Conservation (phyloP, 1,140 invertebrate species). For the Drosophila neocordata region DNA sequence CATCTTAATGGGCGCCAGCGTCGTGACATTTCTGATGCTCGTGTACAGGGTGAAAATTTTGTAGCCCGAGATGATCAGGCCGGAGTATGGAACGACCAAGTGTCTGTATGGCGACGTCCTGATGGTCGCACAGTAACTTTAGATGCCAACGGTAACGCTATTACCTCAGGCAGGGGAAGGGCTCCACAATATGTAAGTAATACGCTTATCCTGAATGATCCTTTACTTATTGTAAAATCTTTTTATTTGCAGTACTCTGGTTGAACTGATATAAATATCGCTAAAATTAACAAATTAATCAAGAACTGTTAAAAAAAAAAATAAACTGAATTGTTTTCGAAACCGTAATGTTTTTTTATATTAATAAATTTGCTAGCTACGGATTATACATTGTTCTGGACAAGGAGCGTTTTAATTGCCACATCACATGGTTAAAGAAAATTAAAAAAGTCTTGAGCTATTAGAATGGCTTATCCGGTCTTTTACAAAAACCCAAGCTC, state of each 20-base stretch:
- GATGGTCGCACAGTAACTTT: slow-evolving; percentile 46
- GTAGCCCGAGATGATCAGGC: slow-evolving; percentile 43
- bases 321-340: not conserved
- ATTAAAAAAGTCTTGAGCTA: no score
- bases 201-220: not conserved
- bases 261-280: not conserved
- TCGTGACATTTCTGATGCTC: not conserved
- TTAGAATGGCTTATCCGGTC: no score
- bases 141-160: slow-evolving; percentile 23
- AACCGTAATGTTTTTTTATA: no score
- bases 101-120: slow-evolving; percentile 43
- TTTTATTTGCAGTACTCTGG: not conserved
- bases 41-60: slow-evolving; percentile 43
- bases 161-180: slow-evolving; percentile 36
- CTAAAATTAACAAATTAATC: not conserved
- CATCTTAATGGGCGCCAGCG: not conserved
- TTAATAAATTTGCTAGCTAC: no score
- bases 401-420: no score
- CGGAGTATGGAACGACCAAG: slow-evolving; percentile 33
- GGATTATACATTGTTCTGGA: no score
- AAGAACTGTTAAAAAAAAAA: not conserved
- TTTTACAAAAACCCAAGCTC: no score
- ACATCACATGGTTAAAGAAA: no score
- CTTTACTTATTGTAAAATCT: not conserved
- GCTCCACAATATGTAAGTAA: slow-evolving; percentile 41